Base-by-base conservation (phyloP, 2,888 invertebrate species). In the Zhuqinia jingwanae region DNA sequence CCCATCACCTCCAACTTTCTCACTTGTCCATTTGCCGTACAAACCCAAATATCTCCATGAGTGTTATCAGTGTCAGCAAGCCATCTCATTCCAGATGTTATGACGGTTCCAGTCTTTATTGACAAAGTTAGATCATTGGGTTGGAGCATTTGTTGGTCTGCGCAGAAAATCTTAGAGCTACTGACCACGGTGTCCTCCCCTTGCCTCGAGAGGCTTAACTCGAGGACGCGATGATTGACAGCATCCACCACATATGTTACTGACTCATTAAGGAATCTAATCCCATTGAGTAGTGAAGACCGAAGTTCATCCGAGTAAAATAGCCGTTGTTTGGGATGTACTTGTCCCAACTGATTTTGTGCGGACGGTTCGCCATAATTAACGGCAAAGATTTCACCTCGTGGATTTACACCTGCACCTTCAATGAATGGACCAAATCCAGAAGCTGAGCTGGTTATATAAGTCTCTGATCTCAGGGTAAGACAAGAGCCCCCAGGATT, bases 51-150 rank as follows among this genome's bases (percentile, higher is more conserved):
- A 45, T 90, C 90, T 13, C 90, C 90, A 47, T 88, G 87, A 2
- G 87, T 90, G 27, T 85, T 58, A 36, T 87, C 65, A 0, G 87
- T 88, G 17, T 88, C 87, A 1, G 84, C n/a, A 5, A 89, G 13
- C 89, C 88, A 90, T 68, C 56, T 87, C 90, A 90, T 90, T 42
- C 89, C 90, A 0, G 90, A 90, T 3, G 89, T 88, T 27, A 89
- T 87, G 3, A 90, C 81, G 10, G 87, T 87, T 25, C 89, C 89
- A 6, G 87, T 87, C 17, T 47, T 77, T 45, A 79, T 73, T 1
- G 88, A 75, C 8, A 90, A 53, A 11, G 88, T 89, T 42, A 90
- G 27, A 42, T 90, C 90, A 65, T 90, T 90, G 0, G 89, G 90
- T 60, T 89, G 90, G 11, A 89, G 86, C 87, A 90, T 87, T 27